Conservation (phyloP, 2,113 vertebrate species). For the Rhea pennata region DNA sequence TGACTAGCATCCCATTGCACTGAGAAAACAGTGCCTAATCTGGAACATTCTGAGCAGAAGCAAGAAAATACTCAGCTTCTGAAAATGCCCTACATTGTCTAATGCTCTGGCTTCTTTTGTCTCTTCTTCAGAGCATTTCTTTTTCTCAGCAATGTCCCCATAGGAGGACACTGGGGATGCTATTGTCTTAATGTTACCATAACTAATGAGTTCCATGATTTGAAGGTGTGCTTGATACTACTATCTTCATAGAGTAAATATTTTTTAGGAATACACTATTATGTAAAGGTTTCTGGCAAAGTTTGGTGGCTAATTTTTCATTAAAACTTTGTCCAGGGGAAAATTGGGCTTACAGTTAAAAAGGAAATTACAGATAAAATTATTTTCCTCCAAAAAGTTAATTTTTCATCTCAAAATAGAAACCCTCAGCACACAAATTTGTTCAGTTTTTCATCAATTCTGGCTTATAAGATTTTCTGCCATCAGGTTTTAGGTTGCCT, state of each 20-base stretch:
- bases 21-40: not conserved
- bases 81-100: not conserved
- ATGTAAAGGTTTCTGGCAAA: not conserved
- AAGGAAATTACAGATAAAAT: not conserved
- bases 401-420: conserved; percentile 28
- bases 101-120: not conserved
- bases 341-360: not conserved
- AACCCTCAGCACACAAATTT: not conserved
- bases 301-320: not conserved
- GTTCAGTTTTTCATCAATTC: not conserved
- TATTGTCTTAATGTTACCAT: not conserved
- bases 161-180: not conserved
- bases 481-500: not conserved
- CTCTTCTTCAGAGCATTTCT: not conserved
- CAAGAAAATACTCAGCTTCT: not conserved
- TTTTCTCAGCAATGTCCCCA: not conserved
- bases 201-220: not conserved
- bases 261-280: not conserved
- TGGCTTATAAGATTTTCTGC: conserved; percentile 14
- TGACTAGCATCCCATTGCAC: not conserved
- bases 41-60: not conserved
- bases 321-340: not conserved
- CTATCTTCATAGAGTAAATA: not conserved
- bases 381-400: not conserved
- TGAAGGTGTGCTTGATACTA: not conserved